Evolutionary conservation across 2,113 vertebrate genomes (phyloP).

Genomic region (Scolopax mira): DNA sequence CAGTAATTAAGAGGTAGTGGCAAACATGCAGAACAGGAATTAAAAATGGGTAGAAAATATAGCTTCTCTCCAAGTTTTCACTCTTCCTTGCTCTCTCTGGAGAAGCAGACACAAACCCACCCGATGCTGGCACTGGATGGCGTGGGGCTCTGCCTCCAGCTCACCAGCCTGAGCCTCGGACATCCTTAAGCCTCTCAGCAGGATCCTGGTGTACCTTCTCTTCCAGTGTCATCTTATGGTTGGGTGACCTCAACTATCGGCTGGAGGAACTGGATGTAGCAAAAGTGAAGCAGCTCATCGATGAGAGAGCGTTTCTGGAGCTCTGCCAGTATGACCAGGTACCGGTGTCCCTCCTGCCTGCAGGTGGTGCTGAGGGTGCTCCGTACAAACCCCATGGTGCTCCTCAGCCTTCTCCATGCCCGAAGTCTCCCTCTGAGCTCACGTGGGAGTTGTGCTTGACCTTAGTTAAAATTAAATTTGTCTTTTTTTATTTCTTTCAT

Average conservation of each 20-base stretch:
- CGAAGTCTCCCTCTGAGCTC: not conserved
- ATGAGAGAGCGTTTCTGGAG: conserved; percentile 82
- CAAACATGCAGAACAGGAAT: not conserved
- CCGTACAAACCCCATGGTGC: rapidly evolving
- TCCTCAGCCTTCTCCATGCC: not conserved
- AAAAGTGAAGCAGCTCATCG: conserved; percentile 87
- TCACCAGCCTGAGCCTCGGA: rapidly evolving
- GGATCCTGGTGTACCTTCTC: not conserved
- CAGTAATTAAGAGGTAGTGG: not conserved
- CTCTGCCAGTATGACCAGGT: conserved; percentile 91
- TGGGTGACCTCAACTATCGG: conserved; percentile 97
- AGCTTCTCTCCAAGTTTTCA: not conserved
- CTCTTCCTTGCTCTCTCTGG: not conserved
- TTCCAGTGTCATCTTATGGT: conserved; percentile 86
- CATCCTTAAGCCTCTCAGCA: not conserved
- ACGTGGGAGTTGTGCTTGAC: not conserved
- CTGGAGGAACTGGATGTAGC: conserved; percentile 88
- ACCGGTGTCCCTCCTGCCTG: not conserved
- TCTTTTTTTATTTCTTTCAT: not conserved
- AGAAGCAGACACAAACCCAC: not conserved
- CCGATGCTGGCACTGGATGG: not conserved
- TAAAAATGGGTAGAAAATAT: not conserved
- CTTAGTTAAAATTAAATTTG: not conserved
- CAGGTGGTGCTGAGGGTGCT: not conserved
- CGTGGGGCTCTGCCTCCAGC: not conserved